These are phyloP conservation scores for Hipparchia sbordonii DNA, from an alignment of 2,888 invertebrate species.

Conservation along the genomic window DNA sequence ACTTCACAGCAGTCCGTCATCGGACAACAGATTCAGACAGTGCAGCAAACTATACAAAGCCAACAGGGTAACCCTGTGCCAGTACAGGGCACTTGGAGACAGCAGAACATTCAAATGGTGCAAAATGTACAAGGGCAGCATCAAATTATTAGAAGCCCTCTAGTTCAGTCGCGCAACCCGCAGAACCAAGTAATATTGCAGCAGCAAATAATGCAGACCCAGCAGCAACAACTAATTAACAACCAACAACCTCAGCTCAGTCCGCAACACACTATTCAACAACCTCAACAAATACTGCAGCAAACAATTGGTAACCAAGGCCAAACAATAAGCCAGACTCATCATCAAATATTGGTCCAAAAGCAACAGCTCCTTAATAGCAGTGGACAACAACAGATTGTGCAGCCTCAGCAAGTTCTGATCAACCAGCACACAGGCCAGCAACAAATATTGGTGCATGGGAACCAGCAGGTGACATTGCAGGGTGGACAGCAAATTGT, in stretches of 20 bases:
- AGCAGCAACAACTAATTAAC: constrained; percentile 73
- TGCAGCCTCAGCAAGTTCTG: constrained; percentile 79
- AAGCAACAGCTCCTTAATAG: constrained; percentile 84
- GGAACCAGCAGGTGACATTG: constrained; percentile 76
- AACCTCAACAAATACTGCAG: constrained; percentile 84
- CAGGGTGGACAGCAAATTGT: constrained; percentile 77
- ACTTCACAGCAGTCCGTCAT: constrained; percentile 67
- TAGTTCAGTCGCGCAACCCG: constrained; percentile 73
- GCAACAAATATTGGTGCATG: constrained; percentile 77
- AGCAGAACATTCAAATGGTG: constrained; percentile 79
- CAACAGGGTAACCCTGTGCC: constrained; percentile 66
- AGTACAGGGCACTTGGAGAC: constrained; percentile 73
- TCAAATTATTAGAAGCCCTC: constrained; percentile 75
- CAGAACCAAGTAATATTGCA: constrained; percentile 81
- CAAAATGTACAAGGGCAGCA: constrained; percentile 80
- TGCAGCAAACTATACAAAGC: constrained; percentile 73
- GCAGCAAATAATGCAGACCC: constrained; percentile 83
- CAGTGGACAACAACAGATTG: constrained; percentile 78
- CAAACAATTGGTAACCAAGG: constrained; percentile 82
- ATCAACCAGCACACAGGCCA: constrained; percentile 78
- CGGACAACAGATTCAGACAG: constrained; percentile 78
- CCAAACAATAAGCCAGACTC: constrained; percentile 76
- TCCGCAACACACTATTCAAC: constrained; percentile 81
- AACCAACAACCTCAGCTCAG: constrained; percentile 76
- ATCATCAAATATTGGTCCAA: constrained; percentile 76